A percentile compares a stretch with the other conserved stretches of the same genome.
phyloP scores from a whole-genome alignment of 64 coral and sea anemone genomes.

The Actinia tenebrosa region DNA sequence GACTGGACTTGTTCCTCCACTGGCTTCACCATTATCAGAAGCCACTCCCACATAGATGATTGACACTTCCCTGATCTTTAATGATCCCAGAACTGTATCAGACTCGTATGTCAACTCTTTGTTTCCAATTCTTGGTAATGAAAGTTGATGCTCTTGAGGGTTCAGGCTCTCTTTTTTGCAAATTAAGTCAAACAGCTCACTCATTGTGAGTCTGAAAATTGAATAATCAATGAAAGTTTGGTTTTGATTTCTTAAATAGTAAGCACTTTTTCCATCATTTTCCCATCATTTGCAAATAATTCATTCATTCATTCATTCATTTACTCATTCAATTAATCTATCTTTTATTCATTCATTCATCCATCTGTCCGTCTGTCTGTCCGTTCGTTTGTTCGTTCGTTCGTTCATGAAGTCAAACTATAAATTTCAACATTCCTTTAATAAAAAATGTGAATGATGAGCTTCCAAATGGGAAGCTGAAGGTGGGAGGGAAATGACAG shows the following conservation, averaged over 20 bases:
- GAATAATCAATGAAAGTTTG: not conserved
- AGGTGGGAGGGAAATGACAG: not conserved
- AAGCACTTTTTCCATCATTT: too few relatives aligned
- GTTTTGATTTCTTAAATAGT: too few relatives aligned
- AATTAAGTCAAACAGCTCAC: constrained; percentile 75
- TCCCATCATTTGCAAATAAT: not conserved
- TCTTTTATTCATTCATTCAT: too few relatives aligned
- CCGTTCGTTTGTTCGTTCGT: too few relatives aligned
- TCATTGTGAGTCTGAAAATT: constrained; percentile 60
- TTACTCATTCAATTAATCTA: too few relatives aligned
- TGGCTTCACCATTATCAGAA: constrained; percentile 19
- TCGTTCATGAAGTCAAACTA: too few relatives aligned
- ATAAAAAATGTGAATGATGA: too few relatives aligned
- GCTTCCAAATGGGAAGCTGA: too few relatives aligned
- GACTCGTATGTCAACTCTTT: constrained; percentile 61
- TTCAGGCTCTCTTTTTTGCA: constrained; percentile 70
- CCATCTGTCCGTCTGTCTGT: too few relatives aligned
- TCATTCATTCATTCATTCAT: not conserved
- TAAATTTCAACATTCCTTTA: too few relatives aligned
- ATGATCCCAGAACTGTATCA: constrained; percentile 65
- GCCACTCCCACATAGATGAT: constrained; percentile 40
- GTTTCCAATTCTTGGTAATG: constrained; percentile 56
- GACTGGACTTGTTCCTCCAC: not conserved
- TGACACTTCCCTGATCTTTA: constrained; percentile 74
- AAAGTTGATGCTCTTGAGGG: constrained; percentile 55